These are phyloP conservation scores for Aplochiton taeniatus DNA, from an alignment of 2,797 vertebrate genomes.

Conservation along the genomic window DNA sequence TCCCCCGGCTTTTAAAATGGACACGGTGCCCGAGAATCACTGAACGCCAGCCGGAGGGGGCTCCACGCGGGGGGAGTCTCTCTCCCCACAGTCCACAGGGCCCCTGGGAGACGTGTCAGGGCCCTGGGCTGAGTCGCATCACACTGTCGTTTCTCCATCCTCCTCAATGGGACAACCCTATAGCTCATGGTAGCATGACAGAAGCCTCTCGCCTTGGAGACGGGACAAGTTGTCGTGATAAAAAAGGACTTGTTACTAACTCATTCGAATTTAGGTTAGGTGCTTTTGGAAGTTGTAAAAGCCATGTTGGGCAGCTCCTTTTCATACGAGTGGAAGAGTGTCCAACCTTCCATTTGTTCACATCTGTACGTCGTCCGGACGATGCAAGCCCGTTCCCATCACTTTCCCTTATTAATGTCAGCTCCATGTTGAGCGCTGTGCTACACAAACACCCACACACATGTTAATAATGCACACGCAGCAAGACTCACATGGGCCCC, in stretches of 20 bases:
- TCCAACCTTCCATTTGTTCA: slow-evolving; percentile 57
- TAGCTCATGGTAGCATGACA: slow-evolving; percentile 30
- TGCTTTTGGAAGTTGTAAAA: slow-evolving; percentile 43
- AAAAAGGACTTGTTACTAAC: slow-evolving; percentile 28
- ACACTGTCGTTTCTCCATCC: slow-evolving; percentile 22
- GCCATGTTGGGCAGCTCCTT: slow-evolving; percentile 34
- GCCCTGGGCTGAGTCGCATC: background rate
- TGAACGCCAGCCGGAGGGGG: slow-evolving; percentile 25
- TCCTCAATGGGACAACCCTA: background rate
- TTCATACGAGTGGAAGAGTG: slow-evolving; percentile 28
- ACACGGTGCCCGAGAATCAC: slow-evolving; percentile 21
- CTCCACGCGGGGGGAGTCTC: background rate
- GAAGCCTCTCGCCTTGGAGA: slow-evolving; percentile 20
- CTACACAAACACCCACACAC: slow-evolving; percentile 76
- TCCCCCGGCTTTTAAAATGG: slow-evolving; percentile 41
- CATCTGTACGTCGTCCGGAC: slow-evolving; percentile 71
- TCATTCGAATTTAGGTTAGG: slow-evolving; percentile 45
- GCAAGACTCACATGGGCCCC: slow-evolving; percentile 69
- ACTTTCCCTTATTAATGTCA: slow-evolving; percentile 79
- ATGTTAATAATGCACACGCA: slow-evolving; percentile 75
- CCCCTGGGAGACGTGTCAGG: background rate
- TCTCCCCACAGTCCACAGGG: slow-evolving; percentile 25
- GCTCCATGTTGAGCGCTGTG: slow-evolving; percentile 65
- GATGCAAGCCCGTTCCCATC: slow-evolving; percentile 71
- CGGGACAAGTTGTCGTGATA: slow-evolving; percentile 19